These are phyloP conservation scores for Fistularia tabacaria DNA, from an alignment of 2,797 vertebrate species.

Conservation along the genomic window DNA sequence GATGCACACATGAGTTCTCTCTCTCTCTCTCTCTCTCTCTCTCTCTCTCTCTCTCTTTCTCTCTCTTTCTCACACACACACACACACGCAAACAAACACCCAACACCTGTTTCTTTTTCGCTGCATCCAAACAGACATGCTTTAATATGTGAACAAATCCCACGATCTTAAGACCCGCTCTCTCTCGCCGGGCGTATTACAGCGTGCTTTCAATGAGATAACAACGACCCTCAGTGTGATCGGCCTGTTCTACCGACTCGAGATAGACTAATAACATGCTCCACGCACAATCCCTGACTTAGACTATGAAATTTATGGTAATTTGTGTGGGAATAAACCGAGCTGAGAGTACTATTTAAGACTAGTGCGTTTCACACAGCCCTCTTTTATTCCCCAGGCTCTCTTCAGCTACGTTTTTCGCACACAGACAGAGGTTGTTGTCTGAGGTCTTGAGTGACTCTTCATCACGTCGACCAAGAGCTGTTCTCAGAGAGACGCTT, in stretches of 20 bases:
- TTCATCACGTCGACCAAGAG: too few species aligned
- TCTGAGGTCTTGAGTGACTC: not conserved
- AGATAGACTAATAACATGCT: constrained; percentile 64
- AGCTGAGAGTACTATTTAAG: constrained; percentile 52
- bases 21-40: constrained; percentile 7
- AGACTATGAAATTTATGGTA: constrained; percentile 76
- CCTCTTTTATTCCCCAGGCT: constrained; percentile 50
- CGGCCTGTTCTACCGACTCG: constrained; percentile 52
- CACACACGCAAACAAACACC: constrained; percentile 57
- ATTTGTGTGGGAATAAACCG: constrained; percentile 71
- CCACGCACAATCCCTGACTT: constrained; percentile 53
- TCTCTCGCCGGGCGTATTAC: constrained; percentile 59
- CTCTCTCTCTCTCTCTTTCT: too few species aligned
- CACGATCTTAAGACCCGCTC: constrained; percentile 73
- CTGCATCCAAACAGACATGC: constrained; percentile 70
- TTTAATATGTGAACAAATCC: constrained; percentile 76
- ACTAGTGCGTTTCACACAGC: constrained; percentile 47
- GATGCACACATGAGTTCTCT: constrained; percentile 42
- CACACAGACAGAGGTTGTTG: constrained; percentile 32
- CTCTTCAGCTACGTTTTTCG: constrained; percentile 49
- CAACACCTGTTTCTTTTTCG: constrained; percentile 77
- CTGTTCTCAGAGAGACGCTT: too few species aligned
- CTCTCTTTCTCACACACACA: constrained; percentile 29
- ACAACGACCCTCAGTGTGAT: constrained; percentile 64
- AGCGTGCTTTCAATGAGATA: constrained; percentile 65